Evolutionary conservation across 2,888 invertebrate species (phyloP).

Genomic region (Xanthostigma xanthostigma): DNA sequence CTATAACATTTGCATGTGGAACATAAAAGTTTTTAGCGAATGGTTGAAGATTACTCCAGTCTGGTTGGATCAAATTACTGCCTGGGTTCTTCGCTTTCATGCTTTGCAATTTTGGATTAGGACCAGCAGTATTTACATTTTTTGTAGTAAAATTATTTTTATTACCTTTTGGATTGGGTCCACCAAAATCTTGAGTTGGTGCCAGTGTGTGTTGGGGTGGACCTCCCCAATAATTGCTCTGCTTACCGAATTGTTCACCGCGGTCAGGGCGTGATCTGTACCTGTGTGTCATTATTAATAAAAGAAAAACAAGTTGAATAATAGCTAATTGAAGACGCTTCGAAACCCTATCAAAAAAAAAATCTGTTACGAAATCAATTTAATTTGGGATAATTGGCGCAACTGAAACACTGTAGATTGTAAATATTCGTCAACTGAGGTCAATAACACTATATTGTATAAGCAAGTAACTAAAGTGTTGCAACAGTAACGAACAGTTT

Average conservation of each 20-base stretch:
- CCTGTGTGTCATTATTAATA: conserved; percentile 20
- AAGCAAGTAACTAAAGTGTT: no score
- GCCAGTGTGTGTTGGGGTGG: conserved; percentile 24
- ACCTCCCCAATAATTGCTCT: conserved; percentile 30
- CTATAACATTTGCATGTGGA: conserved; percentile 56
- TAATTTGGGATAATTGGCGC: no score
- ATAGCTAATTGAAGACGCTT: not conserved
- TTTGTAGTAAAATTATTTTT: not conserved
- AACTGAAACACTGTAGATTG: no score
- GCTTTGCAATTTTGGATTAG: conserved; percentile 37
- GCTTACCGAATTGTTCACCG: conserved; percentile 47
- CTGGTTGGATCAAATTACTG: conserved; percentile 58
- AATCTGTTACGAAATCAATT: no score
- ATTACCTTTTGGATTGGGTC: conserved; percentile 22
- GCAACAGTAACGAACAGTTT: no score
- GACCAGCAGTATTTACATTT: not conserved
- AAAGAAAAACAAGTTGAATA: not conserved
- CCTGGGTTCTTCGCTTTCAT: conserved; percentile 57
- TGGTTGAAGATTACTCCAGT: conserved; percentile 72
- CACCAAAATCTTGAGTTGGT: conserved; percentile 30
- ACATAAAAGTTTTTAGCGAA: conserved; percentile 88
- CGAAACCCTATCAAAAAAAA: no score
- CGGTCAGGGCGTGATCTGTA: conserved; percentile 48
- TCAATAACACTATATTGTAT: no score
- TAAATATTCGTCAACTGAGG: no score